Base-by-base conservation (phyloP, 2,888 invertebrate species). In the Diarsia rubi region DNA sequence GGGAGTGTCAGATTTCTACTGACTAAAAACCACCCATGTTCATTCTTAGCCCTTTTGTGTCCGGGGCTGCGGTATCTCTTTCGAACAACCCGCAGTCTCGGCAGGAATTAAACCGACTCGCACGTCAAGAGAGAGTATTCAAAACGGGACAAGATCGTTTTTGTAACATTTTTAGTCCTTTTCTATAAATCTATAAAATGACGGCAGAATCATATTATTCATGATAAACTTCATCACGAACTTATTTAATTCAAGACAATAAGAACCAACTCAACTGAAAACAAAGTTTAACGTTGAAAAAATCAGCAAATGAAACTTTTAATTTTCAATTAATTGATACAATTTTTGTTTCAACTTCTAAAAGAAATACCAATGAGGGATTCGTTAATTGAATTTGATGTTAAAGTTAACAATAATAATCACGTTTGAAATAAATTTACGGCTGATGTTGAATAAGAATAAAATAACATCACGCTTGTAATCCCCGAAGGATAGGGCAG, bases 271-370 rank as follows among this genome's bases (percentile, higher is more conserved):
- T 31, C 14, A 37, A 42, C 27, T 65, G 24, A 65, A 60, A 72
- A 59, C 0, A 77, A 84, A 75, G 52, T 78, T 69, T 49, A 6
- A 19, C 19, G 11, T 45, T 57, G 63, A 62, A 73, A 73, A 69
- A 44, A 49, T 24, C 54, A 52, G 64, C 37, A 24, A 45, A 45
- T 70, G 63, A 71, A 69, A 78, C 70, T 79, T 84, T 67, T 66
- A 47, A 77, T 73, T 62, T 75, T 65, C 67, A 69, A 54, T 76
- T 75, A 81, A 78, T 76, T 74, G 59, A 69, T 79, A 73, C 64
- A 75, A 75, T 75, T 73, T 69, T 57, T 44, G 60, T 74, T 76
- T 42, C 19, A 31, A 70, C 69, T 70, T 67, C 45, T 42, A 67
- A 75, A 75, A 76, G 37, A 72, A 69, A 77, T 47, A 65, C 63